These are phyloP conservation scores for Epizoanthus stellaris DNA, from an alignment of 92 coral and sea anemone species.

Conservation along the genomic window DNA sequence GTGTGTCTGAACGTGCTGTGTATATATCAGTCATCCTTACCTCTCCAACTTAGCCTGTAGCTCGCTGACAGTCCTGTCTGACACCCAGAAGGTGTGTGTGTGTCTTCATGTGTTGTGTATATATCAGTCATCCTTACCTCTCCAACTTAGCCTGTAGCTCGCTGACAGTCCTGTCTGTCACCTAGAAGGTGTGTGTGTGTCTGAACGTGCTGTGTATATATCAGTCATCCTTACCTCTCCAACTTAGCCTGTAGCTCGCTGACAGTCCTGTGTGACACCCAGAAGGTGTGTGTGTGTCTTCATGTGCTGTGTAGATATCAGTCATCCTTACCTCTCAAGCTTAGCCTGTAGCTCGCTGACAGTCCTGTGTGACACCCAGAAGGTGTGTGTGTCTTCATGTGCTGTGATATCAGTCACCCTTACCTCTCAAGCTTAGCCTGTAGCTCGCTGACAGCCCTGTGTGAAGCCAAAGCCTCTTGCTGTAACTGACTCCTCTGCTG, in stretches of 20 bases:
- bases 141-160: background rate
- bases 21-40: background rate
- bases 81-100: no score
- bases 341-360: background rate
- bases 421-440: slow-evolving; percentile 50
- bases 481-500: slow-evolving; percentile 78
- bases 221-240: slow-evolving; percentile 7
- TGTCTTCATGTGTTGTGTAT: no score
- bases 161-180: slow-evolving; percentile 21
- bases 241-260: slow-evolving; percentile 5
- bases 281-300: no score
- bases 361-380: slow-evolving; percentile 20
- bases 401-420: background rate
- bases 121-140: background rate
- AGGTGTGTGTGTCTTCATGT: slow-evolving; percentile 16
- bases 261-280: background rate
- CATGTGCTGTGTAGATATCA: no score
- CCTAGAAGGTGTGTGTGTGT: slow-evolving; percentile 10
- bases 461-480: slow-evolving; percentile 77
- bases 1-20: background rate
- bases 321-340: slow-evolving; percentile 44
- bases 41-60: slow-evolving; percentile 19
- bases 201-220: background rate
- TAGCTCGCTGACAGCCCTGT: slow-evolving; percentile 74
- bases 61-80: background rate